phyloP scores from a whole-genome alignment of 2,888 invertebrate genomes.

The Micropterix aruncella region DNA sequence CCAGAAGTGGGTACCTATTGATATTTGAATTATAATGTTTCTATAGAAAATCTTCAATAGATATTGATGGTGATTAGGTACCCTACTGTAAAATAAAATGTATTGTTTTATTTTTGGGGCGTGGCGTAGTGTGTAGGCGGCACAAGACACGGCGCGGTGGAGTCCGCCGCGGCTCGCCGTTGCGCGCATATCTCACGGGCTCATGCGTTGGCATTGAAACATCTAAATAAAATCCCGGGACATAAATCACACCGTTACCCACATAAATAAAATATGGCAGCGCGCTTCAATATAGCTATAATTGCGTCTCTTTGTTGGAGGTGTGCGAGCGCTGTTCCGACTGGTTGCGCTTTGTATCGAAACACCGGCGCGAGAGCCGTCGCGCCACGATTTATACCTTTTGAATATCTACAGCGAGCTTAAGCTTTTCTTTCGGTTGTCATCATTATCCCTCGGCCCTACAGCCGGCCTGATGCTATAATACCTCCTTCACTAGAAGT shows the following conservation, averaged over 20 bases:
- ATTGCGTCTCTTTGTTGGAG: slow-evolving; percentile 1
- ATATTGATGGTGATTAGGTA: too few species aligned
- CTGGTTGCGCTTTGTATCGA: background rate
- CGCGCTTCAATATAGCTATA: slow-evolving; percentile 1
- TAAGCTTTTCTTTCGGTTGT: too few species aligned
- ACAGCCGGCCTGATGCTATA: too few species aligned
- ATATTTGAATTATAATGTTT: background rate
- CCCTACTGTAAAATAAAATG: background rate
- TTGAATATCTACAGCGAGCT: background rate
- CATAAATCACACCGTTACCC: background rate
- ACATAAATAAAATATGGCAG: slow-evolving; percentile 2
- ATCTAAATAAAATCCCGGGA: background rate
- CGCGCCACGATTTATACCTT: slow-evolving; percentile 3
- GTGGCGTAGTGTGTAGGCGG: too few species aligned
- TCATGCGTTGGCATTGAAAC: background rate
- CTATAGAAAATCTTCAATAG: too few species aligned
- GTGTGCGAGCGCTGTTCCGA: background rate
- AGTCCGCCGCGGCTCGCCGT: too few species aligned
- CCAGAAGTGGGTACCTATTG: background rate
- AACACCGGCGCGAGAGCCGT: too few species aligned
- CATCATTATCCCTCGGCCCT: too few species aligned
- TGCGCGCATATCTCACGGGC: background rate
- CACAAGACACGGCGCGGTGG: too few species aligned
- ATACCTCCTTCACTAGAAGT: too few species aligned
- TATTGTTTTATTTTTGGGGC: background rate